Conservation (phyloP, 92 coral and sea anemone genomes). For the Zoanthus sociatus region DNA sequence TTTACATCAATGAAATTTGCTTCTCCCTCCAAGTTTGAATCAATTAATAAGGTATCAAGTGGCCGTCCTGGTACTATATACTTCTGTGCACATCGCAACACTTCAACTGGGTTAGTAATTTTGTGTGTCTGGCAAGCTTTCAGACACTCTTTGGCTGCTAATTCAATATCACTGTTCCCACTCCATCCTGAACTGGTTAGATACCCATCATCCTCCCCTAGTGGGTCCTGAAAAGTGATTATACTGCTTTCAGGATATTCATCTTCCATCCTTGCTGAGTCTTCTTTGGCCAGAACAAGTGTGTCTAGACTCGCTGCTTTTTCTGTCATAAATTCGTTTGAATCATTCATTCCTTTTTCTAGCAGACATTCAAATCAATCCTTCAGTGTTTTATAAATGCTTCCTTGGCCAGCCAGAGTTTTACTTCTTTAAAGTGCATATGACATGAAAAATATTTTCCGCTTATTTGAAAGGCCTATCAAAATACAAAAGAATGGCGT, state of each 20-base stretch:
- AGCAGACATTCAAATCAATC: conserved; percentile 56
- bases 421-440: conserved; percentile 50
- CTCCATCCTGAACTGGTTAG: background rate
- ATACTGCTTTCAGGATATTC: no score
- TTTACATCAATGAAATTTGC: conserved; percentile 57
- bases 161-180: background rate
- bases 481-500: no score
- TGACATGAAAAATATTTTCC: no score
- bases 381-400: conserved; percentile 45
- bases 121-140: conserved; percentile 43
- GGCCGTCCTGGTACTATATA: conserved; percentile 62
- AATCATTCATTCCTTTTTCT: background rate
- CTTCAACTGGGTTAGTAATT: conserved; percentile 62
- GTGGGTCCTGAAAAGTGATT: background rate
- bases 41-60: conserved; percentile 40
- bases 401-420: conserved; percentile 51
- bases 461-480: no score
- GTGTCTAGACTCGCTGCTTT: background rate
- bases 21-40: conserved; percentile 35
- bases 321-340: background rate
- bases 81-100: conserved; percentile 61
- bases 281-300: background rate
- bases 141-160: conserved; percentile 27
- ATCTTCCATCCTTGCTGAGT: no score
- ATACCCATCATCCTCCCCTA: background rate